These are phyloP conservation scores for Enteromius anoplus DNA, from an alignment of 2,797 vertebrate species.

Conservation along the genomic window DNA sequence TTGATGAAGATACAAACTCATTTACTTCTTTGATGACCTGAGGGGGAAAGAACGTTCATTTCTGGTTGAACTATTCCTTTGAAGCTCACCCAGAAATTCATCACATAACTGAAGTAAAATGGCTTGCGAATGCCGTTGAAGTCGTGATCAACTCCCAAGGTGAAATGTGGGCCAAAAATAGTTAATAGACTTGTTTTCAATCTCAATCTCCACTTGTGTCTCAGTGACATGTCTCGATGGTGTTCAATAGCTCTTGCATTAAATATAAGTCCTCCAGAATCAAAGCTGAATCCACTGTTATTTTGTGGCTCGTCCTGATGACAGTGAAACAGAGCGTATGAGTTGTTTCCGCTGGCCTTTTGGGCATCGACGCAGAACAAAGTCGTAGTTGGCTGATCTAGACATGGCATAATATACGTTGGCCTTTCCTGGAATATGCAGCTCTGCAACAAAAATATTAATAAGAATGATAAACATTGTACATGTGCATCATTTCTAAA, in stretches of 20 bases:
- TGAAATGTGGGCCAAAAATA: not conserved
- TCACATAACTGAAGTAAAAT: not conserved
- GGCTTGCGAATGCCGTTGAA: not conserved
- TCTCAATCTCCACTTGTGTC: not conserved
- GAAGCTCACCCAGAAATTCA: not conserved
- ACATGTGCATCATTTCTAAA: not conserved
- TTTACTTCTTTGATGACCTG: not conserved
- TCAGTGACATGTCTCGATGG: not conserved
- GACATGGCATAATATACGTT: conserved; percentile 94
- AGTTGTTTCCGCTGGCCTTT: conserved; percentile 63
- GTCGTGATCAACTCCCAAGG: not conserved
- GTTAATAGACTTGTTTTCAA: not conserved
- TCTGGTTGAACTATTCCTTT: not conserved
- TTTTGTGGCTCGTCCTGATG: conserved; percentile 47
- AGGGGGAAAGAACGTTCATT: not conserved
- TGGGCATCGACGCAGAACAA: conserved; percentile 79
- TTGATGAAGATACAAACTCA: not conserved
- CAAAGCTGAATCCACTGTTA: not conserved
- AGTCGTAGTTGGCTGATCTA: conserved; percentile 83
- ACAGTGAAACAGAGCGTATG: conserved; percentile 49
- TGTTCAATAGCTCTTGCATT: not conserved
- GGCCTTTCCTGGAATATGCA: conserved; percentile 87
- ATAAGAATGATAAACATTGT: not conserved
- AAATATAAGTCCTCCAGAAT: not conserved
- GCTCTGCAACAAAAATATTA: conserved; percentile 67